Evolutionary conservation across 2,797 vertebrate genomes (phyloP).

Genomic region (Scomberomorus guttatus): DNA sequence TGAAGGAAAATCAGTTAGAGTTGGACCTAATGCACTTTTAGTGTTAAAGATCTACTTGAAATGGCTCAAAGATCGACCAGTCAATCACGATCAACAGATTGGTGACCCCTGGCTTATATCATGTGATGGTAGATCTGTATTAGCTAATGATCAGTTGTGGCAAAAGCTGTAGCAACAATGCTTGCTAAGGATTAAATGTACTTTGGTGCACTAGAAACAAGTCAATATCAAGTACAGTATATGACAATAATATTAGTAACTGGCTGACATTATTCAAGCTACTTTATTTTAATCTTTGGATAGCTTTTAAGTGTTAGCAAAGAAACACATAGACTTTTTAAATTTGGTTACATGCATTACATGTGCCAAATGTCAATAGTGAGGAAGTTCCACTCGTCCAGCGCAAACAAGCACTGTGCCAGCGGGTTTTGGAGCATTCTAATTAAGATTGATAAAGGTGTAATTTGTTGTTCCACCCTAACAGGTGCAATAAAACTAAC

Average conservation of each 20-base stretch:
- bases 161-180: neutral
- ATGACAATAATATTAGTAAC: neutral
- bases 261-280: too few species aligned
- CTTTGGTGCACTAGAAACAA: neutral
- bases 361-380: neutral
- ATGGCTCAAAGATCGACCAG: too few species aligned
- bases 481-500: constrained; percentile 35
- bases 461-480: constrained; percentile 18
- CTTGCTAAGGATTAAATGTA: neutral
- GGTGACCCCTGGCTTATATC: too few species aligned
- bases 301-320: neutral
- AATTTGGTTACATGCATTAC: neutral
- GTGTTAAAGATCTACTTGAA: too few species aligned
- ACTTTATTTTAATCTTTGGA: neutral
- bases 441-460: neutral
- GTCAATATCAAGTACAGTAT: too few species aligned
- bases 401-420: neutral
- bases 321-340: neutral
- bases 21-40: too few species aligned
- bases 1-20: too few species aligned
- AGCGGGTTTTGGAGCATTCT: neutral
- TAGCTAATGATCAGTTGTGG: neutral
- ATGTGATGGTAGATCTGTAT: neutral
- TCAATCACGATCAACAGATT: too few species aligned
- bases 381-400: constrained; percentile 6